phyloP scores from a whole-genome alignment of 2,113 vertebrate genomes.

The Ptychochromis oligacanthus region DNA sequence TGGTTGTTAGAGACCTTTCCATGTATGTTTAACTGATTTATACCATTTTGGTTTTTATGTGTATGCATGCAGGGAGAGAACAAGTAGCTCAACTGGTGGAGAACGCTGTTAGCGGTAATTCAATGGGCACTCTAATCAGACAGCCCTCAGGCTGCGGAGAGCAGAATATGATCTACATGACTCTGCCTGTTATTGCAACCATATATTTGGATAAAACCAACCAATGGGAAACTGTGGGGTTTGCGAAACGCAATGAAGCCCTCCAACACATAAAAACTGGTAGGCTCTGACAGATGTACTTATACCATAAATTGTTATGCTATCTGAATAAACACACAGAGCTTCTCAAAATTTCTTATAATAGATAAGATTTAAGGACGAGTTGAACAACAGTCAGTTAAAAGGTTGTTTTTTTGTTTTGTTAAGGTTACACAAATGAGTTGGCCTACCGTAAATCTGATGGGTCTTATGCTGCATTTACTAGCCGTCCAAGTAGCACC shows the following conservation, averaged over 20 bases:
- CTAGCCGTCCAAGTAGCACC: accelerated
- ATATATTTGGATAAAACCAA: constrained; percentile 77
- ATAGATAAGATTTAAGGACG: accelerated
- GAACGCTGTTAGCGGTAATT: constrained; percentile 63
- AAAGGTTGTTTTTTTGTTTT: neutral
- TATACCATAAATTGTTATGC: neutral
- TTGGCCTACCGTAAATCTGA: constrained; percentile 53
- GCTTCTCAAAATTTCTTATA: accelerated
- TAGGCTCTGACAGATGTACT: constrained; percentile 19
- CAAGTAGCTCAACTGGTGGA: constrained; percentile 29
- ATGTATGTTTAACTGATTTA: neutral
- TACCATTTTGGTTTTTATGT: neutral
- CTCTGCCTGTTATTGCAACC: constrained; percentile 72
- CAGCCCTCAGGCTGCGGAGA: constrained; percentile 74
- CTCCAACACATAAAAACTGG: constrained; percentile 69
- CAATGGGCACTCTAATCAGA: constrained; percentile 50
- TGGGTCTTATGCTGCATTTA: constrained; percentile 64
- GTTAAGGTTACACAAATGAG: constrained; percentile 48
- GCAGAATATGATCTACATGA: constrained; percentile 77
- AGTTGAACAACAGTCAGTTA: neutral
- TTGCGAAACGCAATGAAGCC: constrained; percentile 57
- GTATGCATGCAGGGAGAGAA: constrained; percentile 33
- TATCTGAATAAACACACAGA: accelerated
- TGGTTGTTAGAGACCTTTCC: neutral
- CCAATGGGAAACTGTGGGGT: constrained; percentile 74